Evolutionary conservation across 1,140 invertebrate species (phyloP).

Genomic region (Drosophila prosaltans): DNA sequence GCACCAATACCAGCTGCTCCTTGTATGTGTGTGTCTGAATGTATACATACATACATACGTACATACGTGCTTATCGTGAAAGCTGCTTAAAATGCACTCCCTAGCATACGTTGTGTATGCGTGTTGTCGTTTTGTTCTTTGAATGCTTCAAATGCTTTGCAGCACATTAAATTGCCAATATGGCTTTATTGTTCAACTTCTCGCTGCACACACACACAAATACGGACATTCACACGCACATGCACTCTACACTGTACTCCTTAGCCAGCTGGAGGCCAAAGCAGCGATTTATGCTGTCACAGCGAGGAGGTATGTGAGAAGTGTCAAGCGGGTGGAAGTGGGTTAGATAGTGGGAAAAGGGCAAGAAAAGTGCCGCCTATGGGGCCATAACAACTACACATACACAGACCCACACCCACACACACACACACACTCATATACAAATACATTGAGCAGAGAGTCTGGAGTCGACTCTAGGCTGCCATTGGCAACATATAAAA

Average conservation of each 20-base stretch:
- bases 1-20: constrained; percentile 39
- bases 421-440: background rate
- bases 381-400: constrained; percentile 65
- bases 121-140: constrained; percentile 48
- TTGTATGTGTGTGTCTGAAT: background rate
- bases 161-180: constrained; percentile 78
- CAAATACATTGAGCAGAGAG: constrained; percentile 22
- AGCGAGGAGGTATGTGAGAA: constrained; percentile 40
- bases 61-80: constrained; percentile 70
- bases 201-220: background rate
- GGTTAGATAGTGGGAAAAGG: constrained; percentile 17
- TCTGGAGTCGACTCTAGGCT: constrained; percentile 37
- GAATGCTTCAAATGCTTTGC: constrained; percentile 63
- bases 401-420: constrained; percentile 9
- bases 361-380: constrained; percentile 55
- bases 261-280: constrained; percentile 23
- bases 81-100: constrained; percentile 70
- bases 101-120: constrained; percentile 59
- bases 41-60: constrained; percentile 13
- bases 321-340: background rate
- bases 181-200: constrained; percentile 68
- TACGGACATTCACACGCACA: constrained; percentile 6
- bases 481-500: constrained; percentile 74
- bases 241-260: background rate
- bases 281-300: constrained; percentile 77